phyloP scores from a whole-genome alignment of 2,797 vertebrate genomes.

The Sebastes taczanowskii region DNA sequence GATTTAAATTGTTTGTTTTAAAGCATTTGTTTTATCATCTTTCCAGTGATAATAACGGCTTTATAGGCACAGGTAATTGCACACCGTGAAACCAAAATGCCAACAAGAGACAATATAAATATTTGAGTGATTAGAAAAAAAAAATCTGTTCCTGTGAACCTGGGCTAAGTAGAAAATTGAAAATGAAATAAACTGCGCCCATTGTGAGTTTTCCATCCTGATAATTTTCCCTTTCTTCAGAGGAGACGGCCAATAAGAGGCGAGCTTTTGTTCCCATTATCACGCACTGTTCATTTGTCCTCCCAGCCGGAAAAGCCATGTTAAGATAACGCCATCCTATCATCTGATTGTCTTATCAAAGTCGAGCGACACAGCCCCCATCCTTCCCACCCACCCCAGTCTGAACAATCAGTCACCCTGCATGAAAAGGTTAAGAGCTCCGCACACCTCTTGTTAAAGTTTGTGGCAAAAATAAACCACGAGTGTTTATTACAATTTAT shows the following conservation, averaged over 20 bases:
- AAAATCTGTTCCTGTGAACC: conserved; percentile 69
- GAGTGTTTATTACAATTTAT: conserved; percentile 28
- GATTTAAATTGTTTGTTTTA: conserved; percentile 84
- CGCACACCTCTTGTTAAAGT: conserved; percentile 23
- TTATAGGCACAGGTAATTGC: conserved; percentile 82
- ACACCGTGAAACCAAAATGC: conserved; percentile 69
- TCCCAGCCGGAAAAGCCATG: conserved; percentile 75
- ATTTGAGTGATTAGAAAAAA: conserved; percentile 81
- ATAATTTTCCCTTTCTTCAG: conserved; percentile 61
- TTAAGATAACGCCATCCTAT: conserved; percentile 81
- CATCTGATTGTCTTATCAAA: conserved; percentile 85
- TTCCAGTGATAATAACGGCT: conserved; percentile 79
- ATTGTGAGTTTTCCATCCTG: conserved; percentile 81
- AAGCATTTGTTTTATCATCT: conserved; percentile 80
- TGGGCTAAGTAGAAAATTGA: conserved; percentile 78
- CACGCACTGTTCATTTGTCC: conserved; percentile 79
- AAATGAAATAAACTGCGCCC: conserved; percentile 73
- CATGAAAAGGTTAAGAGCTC: conserved; percentile 72
- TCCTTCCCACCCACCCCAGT: conserved; percentile 44
- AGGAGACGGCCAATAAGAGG: conserved; percentile 63
- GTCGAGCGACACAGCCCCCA: conserved; percentile 64
- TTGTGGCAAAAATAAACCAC: conserved; percentile 6
- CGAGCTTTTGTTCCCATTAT: conserved; percentile 80
- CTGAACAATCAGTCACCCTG: conserved; percentile 50
- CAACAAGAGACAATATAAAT: conserved; percentile 83